Evolutionary conservation across 2,888 invertebrate genomes (phyloP).

Genomic region (Drosophila quasianomalipes): DNA sequence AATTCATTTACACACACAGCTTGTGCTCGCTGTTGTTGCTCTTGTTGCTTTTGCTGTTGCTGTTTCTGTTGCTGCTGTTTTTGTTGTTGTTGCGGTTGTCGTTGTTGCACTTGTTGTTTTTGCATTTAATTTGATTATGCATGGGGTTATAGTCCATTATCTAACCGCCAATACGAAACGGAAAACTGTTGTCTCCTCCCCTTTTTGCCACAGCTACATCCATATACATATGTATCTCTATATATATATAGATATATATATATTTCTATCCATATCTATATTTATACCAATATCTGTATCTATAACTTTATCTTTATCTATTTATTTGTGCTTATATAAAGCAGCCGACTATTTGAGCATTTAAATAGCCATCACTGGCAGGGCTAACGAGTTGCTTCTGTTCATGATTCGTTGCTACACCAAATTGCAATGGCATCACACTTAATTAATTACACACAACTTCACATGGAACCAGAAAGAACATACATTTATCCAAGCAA

Average conservation of each 20-base stretch:
- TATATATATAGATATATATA: neutral
- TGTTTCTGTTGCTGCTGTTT: conserved; percentile 10
- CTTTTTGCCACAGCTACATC: neutral
- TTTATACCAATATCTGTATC: neutral
- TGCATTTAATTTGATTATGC: conserved; percentile 33
- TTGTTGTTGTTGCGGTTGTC: neutral
- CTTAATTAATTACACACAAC: conserved; percentile 14
- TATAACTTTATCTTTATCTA: neutral
- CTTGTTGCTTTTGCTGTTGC: neutral
- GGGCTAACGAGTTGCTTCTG: neutral
- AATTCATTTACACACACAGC: conserved; percentile 65
- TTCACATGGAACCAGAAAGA: neutral
- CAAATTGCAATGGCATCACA: conserved; percentile 11
- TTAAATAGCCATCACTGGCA: neutral
- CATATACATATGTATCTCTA: neutral
- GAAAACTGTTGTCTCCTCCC: conserved; percentile 1
- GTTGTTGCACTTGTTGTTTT: conserved; percentile 19
- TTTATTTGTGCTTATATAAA: neutral
- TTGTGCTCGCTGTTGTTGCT: conserved; percentile 13
- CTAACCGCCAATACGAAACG: conserved; percentile 28
- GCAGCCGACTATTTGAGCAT: neutral
- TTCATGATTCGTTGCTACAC: conserved; percentile 7
- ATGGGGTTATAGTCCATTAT: conserved; percentile 37
- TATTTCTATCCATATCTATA: neutral
- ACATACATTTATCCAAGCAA: too few relatives aligned